Evolutionary conservation across 2,888 invertebrate genomes (phyloP), one percentile per base, ranked within the genome.

Genomic region (Zootermopsis nevadensis): DNA sequence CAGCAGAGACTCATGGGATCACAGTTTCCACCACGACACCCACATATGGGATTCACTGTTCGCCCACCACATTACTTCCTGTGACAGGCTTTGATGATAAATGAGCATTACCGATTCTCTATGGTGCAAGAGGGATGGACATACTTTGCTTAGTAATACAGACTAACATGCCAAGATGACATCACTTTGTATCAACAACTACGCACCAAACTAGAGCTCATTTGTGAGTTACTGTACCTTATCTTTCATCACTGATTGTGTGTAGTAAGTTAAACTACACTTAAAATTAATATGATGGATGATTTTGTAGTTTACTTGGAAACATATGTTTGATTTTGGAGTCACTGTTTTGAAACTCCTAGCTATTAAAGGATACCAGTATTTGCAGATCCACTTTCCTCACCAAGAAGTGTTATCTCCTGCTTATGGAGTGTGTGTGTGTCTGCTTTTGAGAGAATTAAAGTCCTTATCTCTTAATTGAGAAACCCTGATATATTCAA

Each of bases 51-150:
- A 24, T 79, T 79, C 66, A 79, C 35, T 27, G 66, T 79, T 12
- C 79, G 79, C 27, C 79, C 79, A 38, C 79, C 79, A 12, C 79
- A 79, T 22, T 79, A 79, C 38, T 79, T 79, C 66, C 38, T 79
- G 60, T 79, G 79, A 79, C 74, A 74, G 38, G 35, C 74, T 74
- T 74, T n/a, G 15, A 10, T 74, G 38, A 74, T 35, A 74, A 74
- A n/a, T 74, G 74, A 74, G 38, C 74, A n/a, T 35, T 74, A 38
- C n/a, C 74, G n/a, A n/a, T 74, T 74, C 35, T 74, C 74, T 24
- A 35, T 74, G 35, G 74, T 74, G 74, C 74, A 74, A 24, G 74
- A 74, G n/a, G 24, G 38, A n/a, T 74, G 74, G 74, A 42, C 74
- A 8, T 74, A 74, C 33, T 74, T 38, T 38, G 38, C 69, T 27